Evolutionary conservation across 2,113 vertebrate species (phyloP).

Genomic region (Nothoprocta perdicaria): DNA sequence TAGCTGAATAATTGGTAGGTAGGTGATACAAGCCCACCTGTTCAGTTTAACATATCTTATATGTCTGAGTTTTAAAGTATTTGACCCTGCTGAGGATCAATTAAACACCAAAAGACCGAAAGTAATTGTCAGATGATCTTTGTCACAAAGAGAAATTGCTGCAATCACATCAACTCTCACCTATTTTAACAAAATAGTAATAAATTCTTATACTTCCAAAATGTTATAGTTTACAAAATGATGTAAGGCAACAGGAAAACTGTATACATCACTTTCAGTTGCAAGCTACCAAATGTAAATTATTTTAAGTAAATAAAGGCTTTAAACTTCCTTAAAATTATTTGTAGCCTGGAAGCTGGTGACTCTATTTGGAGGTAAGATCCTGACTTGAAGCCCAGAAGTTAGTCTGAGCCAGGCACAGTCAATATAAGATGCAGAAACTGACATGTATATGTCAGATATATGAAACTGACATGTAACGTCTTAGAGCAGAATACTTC

Average conservation of each 20-base stretch:
- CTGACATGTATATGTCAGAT: too few species aligned
- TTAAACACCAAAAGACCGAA: not conserved
- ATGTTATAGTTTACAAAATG: not conserved
- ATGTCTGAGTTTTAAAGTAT: not conserved
- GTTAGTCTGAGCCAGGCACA: not conserved
- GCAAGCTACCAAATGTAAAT: accelerated
- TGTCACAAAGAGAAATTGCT: not conserved
- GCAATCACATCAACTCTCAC: not conserved
- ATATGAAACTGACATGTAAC: not conserved
- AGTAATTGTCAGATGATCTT: not conserved
- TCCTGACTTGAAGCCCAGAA: not conserved
- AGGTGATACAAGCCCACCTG: not conserved
- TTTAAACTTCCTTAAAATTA: not conserved
- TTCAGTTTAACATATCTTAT: not conserved
- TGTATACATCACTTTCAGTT: not conserved
- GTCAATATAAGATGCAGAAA: not conserved
- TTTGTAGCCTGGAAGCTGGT: not conserved
- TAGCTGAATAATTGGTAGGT: not conserved
- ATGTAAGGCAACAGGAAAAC: not conserved
- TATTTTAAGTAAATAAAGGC: not conserved
- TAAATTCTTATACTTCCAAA: not conserved
- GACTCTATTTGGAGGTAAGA: not conserved
- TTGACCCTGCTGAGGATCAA: not conserved
- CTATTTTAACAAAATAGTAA: not conserved
- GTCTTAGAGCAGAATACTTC: not conserved